A percentile compares a stretch with the other conserved stretches of the same genome.
Evolutionary conservation across 2,113 vertebrate species (phyloP).

Genomic region (Diglossa brunneiventris): DNA sequence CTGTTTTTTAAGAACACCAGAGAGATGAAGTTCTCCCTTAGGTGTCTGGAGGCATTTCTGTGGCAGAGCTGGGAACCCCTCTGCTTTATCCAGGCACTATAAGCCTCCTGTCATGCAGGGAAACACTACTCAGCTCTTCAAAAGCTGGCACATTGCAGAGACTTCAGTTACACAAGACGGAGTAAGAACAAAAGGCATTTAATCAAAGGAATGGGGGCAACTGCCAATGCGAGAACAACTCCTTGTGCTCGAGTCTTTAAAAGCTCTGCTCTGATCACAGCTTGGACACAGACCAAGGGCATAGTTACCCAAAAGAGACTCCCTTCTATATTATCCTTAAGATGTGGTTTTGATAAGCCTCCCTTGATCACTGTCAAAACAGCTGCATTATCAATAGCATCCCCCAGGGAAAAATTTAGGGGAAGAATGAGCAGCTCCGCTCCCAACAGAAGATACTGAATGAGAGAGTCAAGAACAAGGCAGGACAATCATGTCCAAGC

Average conservation of each 20-base stretch:
- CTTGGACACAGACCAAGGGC: conserved; percentile 1
- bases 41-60: not conserved
- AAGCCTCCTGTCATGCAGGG: not conserved
- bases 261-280: not conserved
- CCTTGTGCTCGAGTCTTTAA: not conserved
- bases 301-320: not conserved
- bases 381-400: not conserved
- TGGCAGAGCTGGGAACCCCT: not conserved
- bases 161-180: not conserved
- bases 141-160: not conserved
- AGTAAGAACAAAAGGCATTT: conserved; percentile 39
- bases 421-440: not conserved
- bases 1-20: not conserved
- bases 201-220: not conserved
- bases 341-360: not conserved
- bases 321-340: not conserved
- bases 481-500: not conserved
- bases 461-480: not conserved
- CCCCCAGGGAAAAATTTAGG: not conserved
- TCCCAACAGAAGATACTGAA: not conserved
- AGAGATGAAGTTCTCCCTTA: not conserved
- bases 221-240: not conserved
- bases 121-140: not conserved
- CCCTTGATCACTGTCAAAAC: not conserved
- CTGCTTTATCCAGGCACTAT: not conserved